Evolutionary conservation across 2,797 vertebrate species (phyloP).

Genomic region (Chromis chromis): DNA sequence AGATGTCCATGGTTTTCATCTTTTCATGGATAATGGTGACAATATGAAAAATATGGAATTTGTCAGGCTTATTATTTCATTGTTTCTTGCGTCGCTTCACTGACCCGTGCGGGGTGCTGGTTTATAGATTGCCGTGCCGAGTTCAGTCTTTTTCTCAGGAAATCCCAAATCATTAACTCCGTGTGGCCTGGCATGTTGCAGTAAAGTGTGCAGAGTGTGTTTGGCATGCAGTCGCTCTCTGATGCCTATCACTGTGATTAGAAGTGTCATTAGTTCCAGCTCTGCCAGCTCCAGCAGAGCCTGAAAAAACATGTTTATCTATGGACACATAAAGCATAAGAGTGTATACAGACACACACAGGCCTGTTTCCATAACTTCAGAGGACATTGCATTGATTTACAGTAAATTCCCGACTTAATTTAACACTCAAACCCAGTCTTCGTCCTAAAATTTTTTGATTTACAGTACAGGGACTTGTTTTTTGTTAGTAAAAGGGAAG

Average conservation of each 20-base stretch:
- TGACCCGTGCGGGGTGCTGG: conserved; percentile 16
- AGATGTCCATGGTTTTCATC: no score
- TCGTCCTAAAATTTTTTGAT: background rate
- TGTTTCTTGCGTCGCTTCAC: conserved; percentile 19
- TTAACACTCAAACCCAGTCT: background rate
- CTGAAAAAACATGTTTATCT: conserved; percentile 73
- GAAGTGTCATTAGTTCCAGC: conserved; percentile 78
- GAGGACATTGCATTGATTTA: background rate
- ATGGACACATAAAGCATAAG: conserved; percentile 42
- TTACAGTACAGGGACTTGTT: background rate
- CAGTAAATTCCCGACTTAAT: background rate
- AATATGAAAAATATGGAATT: conserved; percentile 10
- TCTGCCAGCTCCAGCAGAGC: conserved; percentile 71
- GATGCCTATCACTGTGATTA: conserved; percentile 80
- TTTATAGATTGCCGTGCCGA: conserved; percentile 25
- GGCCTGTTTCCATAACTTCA: background rate
- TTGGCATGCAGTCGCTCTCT: conserved; percentile 72
- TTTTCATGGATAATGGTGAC: no score
- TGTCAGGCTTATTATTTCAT: conserved; percentile 25
- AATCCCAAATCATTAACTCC: conserved; percentile 60
- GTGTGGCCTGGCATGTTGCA: conserved; percentile 68
- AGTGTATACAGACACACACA: conserved; percentile 9
- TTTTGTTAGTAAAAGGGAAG: conserved; percentile 15
- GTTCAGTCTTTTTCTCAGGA: conserved; percentile 40
- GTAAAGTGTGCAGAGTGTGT: conserved; percentile 67